These are phyloP conservation scores for Erpetoichthys calabaricus DNA, from an alignment of 2,797 vertebrate species.

Conservation along the genomic window DNA sequence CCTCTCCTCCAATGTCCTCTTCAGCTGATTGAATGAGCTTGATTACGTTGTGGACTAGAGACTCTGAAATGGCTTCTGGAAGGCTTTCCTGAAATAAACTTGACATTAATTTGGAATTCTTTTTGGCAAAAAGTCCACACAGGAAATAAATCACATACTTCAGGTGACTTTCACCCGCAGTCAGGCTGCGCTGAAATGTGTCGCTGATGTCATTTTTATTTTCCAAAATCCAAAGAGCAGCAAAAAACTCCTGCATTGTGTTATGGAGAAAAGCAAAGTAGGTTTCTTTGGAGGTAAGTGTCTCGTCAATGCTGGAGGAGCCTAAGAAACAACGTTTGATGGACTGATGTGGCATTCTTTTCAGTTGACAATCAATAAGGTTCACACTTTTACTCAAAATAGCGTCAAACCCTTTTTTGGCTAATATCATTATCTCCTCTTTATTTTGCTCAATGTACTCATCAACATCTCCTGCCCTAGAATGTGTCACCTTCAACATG, in stretches of 20 bases:
- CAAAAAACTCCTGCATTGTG: slow-evolving; percentile 38
- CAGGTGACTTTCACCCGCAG: slow-evolving; percentile 23
- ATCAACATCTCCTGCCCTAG: slow-evolving; percentile 5
- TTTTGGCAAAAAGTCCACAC: slow-evolving; percentile 21
- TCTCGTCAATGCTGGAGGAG: slow-evolving; percentile 2
- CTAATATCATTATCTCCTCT: slow-evolving; percentile 7
- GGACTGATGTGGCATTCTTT: too few relatives aligned
- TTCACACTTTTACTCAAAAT: slow-evolving; percentile 13
- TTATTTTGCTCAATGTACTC: slow-evolving; percentile 13
- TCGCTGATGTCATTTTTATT: slow-evolving; percentile 17
- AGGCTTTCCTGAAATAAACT: slow-evolving; percentile 13
- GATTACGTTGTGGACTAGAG: too few relatives aligned
- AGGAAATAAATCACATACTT: slow-evolving; percentile 30
- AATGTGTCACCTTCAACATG: background rate
- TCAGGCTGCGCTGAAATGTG: slow-evolving; percentile 22
- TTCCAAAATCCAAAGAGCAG: slow-evolving; percentile 30
- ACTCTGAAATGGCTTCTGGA: slow-evolving; percentile 9
- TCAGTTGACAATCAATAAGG: too few relatives aligned
- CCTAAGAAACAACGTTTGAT: slow-evolving; percentile 18
- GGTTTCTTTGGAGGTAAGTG: background rate
- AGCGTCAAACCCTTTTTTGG: slow-evolving; percentile 11
- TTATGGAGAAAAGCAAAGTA: slow-evolving; percentile 28
- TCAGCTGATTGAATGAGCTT: too few relatives aligned
- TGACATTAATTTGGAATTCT: slow-evolving; percentile 7
- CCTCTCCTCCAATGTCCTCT: too few relatives aligned